These are phyloP conservation scores for Tetraodon nigroviridis DNA, from an alignment of 2,113 vertebrate genomes.

Conservation along the genomic window DNA sequence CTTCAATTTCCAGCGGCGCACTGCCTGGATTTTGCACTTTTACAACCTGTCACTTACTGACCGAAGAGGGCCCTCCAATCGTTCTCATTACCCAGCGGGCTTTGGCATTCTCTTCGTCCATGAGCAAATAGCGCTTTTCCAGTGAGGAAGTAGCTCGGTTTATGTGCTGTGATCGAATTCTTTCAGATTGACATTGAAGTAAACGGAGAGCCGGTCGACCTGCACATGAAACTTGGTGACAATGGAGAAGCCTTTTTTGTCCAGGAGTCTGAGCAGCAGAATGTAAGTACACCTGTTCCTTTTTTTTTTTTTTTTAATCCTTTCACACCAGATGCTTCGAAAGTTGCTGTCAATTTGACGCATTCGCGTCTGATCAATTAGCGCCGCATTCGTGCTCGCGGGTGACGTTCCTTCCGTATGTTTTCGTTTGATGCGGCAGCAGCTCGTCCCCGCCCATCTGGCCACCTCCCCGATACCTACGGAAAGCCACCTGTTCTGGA, in stretches of 20 bases:
- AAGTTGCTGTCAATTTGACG: too few relatives aligned
- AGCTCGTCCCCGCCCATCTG: conserved; percentile 88
- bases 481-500: conserved; percentile 89
- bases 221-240: conserved; percentile 98
- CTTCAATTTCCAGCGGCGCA: conserved; percentile 11
- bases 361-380: not conserved
- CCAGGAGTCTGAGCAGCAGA: conserved; percentile 86
- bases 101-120: conserved; percentile 43
- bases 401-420: not conserved
- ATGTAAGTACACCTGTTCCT: conserved; percentile 75
- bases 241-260: conserved; percentile 99
- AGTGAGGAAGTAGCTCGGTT: too few relatives aligned
- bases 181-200: conserved; percentile 97
- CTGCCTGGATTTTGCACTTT: conserved; percentile 12
- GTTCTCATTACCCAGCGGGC: conserved; percentile 34
- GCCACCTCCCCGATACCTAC: conserved; percentile 94
- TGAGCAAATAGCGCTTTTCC: too few relatives aligned
- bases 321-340: too few relatives aligned
- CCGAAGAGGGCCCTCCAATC: conserved; percentile 34
- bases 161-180: not conserved
- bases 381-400: not conserved
- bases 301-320: too few relatives aligned
- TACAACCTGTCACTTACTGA: conserved; percentile 11
- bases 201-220: conserved; percentile 90
- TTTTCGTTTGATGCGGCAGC: conserved; percentile 58